Evolutionary conservation across 2,888 invertebrate genomes (phyloP).

Genomic region (Callinectes sapidus): DNA sequence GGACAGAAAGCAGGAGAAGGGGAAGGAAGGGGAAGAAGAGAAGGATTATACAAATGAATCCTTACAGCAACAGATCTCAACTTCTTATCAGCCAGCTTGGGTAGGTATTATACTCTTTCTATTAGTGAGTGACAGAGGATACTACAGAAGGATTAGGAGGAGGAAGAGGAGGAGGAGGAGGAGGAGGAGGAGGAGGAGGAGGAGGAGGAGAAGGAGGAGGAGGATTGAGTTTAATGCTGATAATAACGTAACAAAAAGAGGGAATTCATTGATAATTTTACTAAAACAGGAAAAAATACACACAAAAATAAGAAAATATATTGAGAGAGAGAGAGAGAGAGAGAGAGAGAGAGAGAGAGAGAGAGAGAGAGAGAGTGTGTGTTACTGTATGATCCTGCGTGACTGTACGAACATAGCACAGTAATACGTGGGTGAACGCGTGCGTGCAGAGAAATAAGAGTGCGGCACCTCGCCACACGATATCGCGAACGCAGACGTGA

Average conservation of each 20-base stretch:
- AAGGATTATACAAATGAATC: neutral
- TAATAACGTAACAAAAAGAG: neutral
- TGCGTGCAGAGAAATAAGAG: neutral
- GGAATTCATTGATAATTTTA: too few relatives aligned
- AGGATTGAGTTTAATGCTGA: neutral
- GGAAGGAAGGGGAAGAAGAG: neutral
- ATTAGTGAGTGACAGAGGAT: neutral
- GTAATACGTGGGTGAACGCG: neutral
- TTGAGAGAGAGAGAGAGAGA: slow-evolving; percentile 3
- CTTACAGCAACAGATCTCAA: too few relatives aligned
- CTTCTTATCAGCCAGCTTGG: too few relatives aligned
- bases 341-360: slow-evolving; percentile 19
- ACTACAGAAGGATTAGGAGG: neutral
- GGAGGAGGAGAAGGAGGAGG: neutral
- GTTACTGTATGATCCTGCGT: neutral
- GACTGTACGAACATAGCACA: neutral
- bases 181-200: neutral
- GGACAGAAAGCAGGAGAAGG: neutral
- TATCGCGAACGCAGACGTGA: neutral
- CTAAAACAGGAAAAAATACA: neutral
- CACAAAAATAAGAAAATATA: neutral
- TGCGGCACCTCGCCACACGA: neutral
- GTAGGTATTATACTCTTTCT: too few relatives aligned
- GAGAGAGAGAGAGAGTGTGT: neutral
- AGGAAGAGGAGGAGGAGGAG: neutral